Conservation (phyloP, 2,113 vertebrate genomes). For the Rhipidura dahli region DNA sequence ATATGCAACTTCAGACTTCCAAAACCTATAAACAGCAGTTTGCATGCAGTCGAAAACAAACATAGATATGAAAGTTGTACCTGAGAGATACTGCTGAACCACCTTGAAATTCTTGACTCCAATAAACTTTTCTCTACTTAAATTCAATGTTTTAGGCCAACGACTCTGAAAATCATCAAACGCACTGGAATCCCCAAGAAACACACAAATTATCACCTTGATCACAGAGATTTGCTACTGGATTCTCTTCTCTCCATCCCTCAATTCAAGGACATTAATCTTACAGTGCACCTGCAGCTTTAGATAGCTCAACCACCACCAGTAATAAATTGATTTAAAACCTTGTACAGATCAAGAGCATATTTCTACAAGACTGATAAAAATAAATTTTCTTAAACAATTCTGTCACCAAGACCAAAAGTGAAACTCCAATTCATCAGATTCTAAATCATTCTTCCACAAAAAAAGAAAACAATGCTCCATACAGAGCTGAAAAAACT, state of each 20-base stretch:
- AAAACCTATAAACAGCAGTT: neutral
- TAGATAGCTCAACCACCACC: neutral
- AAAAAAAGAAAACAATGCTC: accelerated
- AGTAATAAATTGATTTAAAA: neutral
- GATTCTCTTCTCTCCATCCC: neutral
- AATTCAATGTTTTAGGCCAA: neutral
- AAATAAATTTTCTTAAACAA: neutral
- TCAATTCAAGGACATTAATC: neutral
- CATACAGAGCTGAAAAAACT: neutral
- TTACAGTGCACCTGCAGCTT: neutral
- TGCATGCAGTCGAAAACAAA: neutral
- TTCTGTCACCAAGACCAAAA: neutral
- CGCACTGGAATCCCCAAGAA: neutral
- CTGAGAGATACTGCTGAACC: neutral
- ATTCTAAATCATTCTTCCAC: neutral
- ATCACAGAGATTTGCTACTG: neutral
- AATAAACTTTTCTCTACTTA: neutral
- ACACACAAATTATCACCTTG: neutral
- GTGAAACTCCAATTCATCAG: neutral
- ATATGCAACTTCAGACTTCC: neutral
- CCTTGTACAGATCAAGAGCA: neutral
- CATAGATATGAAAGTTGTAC: neutral
- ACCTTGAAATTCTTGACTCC: neutral
- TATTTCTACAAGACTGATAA: neutral
- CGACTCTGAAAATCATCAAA: neutral